Percentiles rank a stretch among this genome's conserved stretches.
phyloP scores from a whole-genome alignment of 2,888 invertebrate genomes.

The Idaea aversata region DNA sequence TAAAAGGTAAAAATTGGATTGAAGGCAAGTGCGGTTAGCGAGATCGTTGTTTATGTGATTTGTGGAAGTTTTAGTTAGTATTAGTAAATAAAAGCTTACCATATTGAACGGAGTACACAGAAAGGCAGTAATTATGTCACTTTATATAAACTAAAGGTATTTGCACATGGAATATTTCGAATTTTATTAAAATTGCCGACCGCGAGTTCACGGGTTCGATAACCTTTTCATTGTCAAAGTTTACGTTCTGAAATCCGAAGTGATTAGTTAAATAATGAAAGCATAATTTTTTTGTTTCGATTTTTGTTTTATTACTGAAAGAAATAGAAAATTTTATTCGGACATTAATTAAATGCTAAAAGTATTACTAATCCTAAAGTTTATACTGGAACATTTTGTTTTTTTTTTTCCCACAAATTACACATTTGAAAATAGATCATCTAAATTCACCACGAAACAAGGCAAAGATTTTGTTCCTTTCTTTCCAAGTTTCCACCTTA shows the following conservation, averaged over 20 bases:
- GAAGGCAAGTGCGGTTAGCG: neutral
- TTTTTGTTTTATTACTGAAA: no score
- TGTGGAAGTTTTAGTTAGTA: neutral
- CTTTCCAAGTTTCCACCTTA: no score
- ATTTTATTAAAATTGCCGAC: neutral
- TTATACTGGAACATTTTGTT: neutral
- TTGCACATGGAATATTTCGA: neutral
- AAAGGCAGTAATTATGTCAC: neutral
- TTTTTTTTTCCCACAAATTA: neutral
- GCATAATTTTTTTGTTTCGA: neutral
- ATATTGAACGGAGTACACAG: neutral
- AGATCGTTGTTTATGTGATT: neutral
- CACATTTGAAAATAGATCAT: no score
- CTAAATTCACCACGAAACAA: no score
- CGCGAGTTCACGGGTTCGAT: conserved; percentile 4
- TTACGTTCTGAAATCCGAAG: neutral
- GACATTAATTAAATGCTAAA: neutral
- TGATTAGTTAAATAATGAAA: neutral
- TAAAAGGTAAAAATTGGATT: neutral
- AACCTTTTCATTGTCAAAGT: neutral
- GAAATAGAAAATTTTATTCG: neutral
- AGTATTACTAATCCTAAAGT: neutral
- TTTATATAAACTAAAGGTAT: neutral
- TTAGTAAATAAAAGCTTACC: neutral
- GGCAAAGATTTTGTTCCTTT: no score